Percentiles rank a stretch among this genome's conserved stretches.
These are phyloP conservation scores for Odocoileus virginianus DNA, from an alignment of 2,113 vertebrate genomes.

Conservation along the genomic window DNA sequence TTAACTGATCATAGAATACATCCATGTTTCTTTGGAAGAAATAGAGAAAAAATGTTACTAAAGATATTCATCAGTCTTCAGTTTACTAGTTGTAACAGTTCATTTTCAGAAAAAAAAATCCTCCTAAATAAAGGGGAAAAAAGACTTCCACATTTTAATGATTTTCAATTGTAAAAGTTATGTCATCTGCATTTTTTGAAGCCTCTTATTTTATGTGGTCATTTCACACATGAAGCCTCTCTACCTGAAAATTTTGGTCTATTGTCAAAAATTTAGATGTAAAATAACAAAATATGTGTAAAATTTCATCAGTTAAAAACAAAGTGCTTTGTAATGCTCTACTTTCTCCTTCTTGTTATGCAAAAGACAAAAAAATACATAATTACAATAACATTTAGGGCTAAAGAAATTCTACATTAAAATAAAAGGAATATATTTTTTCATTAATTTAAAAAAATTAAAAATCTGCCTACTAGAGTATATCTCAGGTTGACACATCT, in stretches of 20 bases:
- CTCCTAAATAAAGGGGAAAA: not conserved
- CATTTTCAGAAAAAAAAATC: not conserved
- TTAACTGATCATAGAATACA: not conserved
- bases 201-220: not conserved
- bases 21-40: not conserved
- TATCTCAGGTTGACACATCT: slow-evolving; percentile 53
- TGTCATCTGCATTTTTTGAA: not conserved
- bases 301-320: not conserved
- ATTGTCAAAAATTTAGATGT: not conserved
- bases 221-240: not conserved
- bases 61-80: not conserved
- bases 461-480: slow-evolving; percentile 48
- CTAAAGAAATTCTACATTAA: not conserved
- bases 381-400: not conserved
- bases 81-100: not conserved
- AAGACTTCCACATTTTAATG: not conserved
- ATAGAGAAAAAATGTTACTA: not conserved
- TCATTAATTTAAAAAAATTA: slow-evolving; percentile 64
- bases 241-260: not conserved
- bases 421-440: not conserved
- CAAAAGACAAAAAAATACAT: not conserved
- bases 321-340: not conserved
- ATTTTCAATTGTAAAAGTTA: not conserved
- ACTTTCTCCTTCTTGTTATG: not conserved
- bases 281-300: not conserved